These are phyloP conservation scores for Tokudaia muenninki DNA, from an alignment of 2,797 vertebrate species.

Conservation along the genomic window DNA sequence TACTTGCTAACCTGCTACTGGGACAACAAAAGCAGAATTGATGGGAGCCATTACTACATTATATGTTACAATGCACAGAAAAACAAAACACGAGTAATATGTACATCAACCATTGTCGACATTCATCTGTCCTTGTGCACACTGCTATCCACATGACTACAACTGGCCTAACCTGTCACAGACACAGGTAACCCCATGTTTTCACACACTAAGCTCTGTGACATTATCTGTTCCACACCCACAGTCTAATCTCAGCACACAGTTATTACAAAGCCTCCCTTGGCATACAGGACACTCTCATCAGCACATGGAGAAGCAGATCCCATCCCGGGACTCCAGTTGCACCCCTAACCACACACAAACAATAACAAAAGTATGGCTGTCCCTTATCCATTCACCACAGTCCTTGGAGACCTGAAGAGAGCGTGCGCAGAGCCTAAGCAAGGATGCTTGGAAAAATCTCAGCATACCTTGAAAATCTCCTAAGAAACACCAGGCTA, in stretches of 20 bases:
- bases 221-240: neutral
- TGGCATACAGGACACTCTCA: neutral
- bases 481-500: constrained; percentile 14
- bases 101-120: neutral
- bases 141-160: neutral
- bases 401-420: neutral
- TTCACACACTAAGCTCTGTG: neutral
- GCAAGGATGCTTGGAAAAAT: neutral
- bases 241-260: neutral
- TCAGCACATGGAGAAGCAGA: neutral
- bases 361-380: neutral
- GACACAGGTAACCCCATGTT: neutral
- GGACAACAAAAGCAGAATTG: too few relatives aligned
- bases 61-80: neutral
- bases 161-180: neutral
- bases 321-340: neutral
- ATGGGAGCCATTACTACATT: neutral
- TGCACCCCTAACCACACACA: neutral
- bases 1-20: neutral
- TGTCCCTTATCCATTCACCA: neutral
- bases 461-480: constrained; percentile 9
- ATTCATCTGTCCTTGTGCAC: neutral
- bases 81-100: neutral
- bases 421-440: neutral
- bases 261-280: neutral